Evolutionary conservation across 2,113 vertebrate species (phyloP).

Genomic region (Dicaeum eximium): DNA sequence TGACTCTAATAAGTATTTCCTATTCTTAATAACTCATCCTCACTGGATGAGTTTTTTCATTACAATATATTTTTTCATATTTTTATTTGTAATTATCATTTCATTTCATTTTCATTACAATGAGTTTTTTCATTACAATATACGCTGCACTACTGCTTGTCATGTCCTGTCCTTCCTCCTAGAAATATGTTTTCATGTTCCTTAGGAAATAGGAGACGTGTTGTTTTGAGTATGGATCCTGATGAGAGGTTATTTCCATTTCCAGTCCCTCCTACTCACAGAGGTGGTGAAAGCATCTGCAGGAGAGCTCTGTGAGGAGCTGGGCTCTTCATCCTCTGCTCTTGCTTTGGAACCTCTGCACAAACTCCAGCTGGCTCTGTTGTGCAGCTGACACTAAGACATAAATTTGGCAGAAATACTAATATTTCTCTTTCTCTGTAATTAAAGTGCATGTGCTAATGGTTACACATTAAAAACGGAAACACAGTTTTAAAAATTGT

Average conservation of each 20-base stretch:
- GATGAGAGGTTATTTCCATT: neutral
- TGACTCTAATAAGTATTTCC: neutral
- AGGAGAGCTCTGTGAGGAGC: fast-evolving
- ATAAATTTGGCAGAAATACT: neutral
- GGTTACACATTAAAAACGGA: neutral
- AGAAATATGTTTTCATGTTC: neutral
- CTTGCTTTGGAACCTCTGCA: neutral
- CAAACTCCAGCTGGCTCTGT: neutral
- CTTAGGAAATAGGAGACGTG: fast-evolving
- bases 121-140: neutral
- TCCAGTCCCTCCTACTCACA: fast-evolving
- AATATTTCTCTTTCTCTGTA: neutral
- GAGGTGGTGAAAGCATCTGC: neutral
- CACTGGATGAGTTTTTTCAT: neutral
- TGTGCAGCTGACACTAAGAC: neutral
- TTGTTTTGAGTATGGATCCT: fast-evolving
- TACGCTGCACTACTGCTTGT: fast-evolving
- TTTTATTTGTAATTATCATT: too few relatives aligned
- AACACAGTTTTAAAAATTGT: neutral
- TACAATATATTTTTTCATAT: neutral
- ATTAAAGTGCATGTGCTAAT: neutral
- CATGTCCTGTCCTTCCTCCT: neutral
- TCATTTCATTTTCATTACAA: too few relatives aligned
- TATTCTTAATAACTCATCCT: fast-evolving
- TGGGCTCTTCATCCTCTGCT: fast-evolving